Evolutionary conservation across 2,888 invertebrate species (phyloP), one percentile per base, ranked within the genome.

Genomic region (Hemicrepidius hirtus): DNA sequence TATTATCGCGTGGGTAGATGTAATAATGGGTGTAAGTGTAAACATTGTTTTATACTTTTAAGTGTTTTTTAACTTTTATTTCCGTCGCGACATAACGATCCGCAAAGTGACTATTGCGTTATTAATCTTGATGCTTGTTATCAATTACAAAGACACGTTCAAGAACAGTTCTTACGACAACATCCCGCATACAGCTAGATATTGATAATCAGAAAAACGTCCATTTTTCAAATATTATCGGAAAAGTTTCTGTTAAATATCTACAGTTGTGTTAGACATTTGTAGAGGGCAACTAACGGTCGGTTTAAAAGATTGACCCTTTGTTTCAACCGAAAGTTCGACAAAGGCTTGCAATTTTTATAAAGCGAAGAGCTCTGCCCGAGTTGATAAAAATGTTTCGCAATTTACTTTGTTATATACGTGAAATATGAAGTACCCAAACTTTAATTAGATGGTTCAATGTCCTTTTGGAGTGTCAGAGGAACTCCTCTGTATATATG

Each of bases 401-500:
- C 37, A 57, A 20, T 57, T 37, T 57, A 35, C 35, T 57, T 35
- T 57, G 35, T 37, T 37, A 37, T 57, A 37, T 37, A 57, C 37
- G 37, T 57, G 57, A 70, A 69, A 69, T 73, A 66, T 62, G 57
- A 73, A 73, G 60, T 69, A 73, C 60, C 71, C 70, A 60, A 74
- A 76, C 60, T 74, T 76, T 74, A 75, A 73, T 75, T 73, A 71
- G 72, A 73, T 68, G 62, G 68, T 74, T 75, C 74, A 68, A 68
- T 76, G 71, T 76, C 72, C 71, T 76, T 71, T 74, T 70, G 69
- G 71, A 76, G 74, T 69, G 64, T 68, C 72, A 71, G 70, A 76
- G 72, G 66, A 72, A 60, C 76, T 73, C 60, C 71, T 75, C 74
- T 75, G 74, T 76, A 75, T 77, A 80, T 80, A 79, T 79, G 79